phyloP scores from a whole-genome alignment of 2,113 vertebrate species.

The Epinephelus fuscoguttatus region DNA sequence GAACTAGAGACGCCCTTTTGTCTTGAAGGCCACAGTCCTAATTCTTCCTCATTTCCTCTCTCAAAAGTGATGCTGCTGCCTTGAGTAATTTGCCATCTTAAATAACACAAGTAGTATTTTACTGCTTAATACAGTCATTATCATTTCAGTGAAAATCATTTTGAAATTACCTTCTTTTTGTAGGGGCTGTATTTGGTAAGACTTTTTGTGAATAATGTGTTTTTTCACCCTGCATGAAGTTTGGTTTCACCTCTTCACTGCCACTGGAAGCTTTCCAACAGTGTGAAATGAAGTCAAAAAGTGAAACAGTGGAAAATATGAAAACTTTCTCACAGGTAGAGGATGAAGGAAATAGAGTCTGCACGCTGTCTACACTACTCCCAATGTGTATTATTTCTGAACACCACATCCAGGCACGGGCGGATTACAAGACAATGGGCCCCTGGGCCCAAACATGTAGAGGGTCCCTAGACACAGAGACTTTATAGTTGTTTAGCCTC shows the following conservation, averaged over 20 bases:
- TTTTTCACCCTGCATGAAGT: background rate
- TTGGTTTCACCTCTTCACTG: conserved; percentile 24
- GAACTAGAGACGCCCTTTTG: conserved; percentile 16
- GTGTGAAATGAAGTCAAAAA: conserved; percentile 15
- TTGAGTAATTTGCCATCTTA: conserved; percentile 5
- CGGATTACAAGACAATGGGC: no score
- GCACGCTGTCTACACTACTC: background rate
- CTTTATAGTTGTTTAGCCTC: no score
- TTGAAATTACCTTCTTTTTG: background rate
- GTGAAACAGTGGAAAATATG: background rate
- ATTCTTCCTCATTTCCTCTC: conserved; percentile 11
- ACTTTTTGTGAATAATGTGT: background rate
- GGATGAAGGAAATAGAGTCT: background rate
- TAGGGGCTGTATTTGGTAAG: background rate
- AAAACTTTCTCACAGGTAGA: conserved; percentile 5
- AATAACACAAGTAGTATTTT: background rate
- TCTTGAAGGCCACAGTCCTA: background rate
- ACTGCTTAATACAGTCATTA: background rate
- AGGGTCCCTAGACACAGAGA: no score
- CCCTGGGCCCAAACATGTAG: no score
- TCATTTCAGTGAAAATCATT: background rate
- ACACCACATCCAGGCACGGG: background rate
- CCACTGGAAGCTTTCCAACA: background rate
- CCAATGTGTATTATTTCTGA: conserved; percentile 2
- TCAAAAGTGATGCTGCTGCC: background rate